A percentile compares a stretch with the other conserved stretches of the same genome.
Evolutionary conservation across 2,797 vertebrate genomes (phyloP).

Genomic region (Cyclopterus lumpus): DNA sequence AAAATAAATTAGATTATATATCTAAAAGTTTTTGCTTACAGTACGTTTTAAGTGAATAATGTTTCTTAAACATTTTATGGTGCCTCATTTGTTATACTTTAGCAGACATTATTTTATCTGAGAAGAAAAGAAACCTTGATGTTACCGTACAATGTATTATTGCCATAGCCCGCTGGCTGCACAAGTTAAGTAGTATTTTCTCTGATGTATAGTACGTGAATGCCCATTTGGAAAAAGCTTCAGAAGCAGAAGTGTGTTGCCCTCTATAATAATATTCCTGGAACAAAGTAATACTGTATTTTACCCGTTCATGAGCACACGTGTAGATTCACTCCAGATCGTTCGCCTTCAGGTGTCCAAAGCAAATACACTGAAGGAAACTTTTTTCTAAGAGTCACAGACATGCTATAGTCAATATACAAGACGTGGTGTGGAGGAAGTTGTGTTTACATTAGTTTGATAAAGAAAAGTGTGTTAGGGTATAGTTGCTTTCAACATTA

Average conservation of each 20-base stretch:
- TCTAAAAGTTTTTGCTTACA: slow-evolving; percentile 82
- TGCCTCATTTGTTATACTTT: slow-evolving; percentile 84
- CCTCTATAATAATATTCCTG: slow-evolving; percentile 74
- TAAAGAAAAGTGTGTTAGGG: slow-evolving; percentile 78
- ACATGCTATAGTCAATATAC: slow-evolving; percentile 76
- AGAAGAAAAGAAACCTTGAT: slow-evolving; percentile 77
- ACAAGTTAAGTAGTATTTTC: slow-evolving; percentile 81
- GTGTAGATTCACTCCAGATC: slow-evolving; percentile 72
- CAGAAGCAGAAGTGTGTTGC: slow-evolving; percentile 79
- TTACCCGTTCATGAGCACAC: slow-evolving; percentile 77
- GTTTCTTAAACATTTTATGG: slow-evolving; percentile 83
- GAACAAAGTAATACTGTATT: slow-evolving; percentile 74
- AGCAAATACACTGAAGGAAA: slow-evolving; percentile 69
- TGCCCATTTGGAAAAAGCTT: slow-evolving; percentile 80
- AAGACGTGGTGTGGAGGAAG: slow-evolving; percentile 77
- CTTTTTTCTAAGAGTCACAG: slow-evolving; percentile 69
- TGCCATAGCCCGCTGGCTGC: slow-evolving; percentile 81
- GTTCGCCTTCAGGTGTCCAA: slow-evolving; percentile 76
- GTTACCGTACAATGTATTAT: slow-evolving; percentile 79
- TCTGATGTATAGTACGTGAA: slow-evolving; percentile 80
- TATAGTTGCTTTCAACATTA: slow-evolving; percentile 85
- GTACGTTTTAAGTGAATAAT: slow-evolving; percentile 83
- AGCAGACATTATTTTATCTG: slow-evolving; percentile 78
- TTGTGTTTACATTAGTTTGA: slow-evolving; percentile 86
- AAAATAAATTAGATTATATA: slow-evolving; percentile 82